Conservation (phyloP, 2,797 vertebrate genomes). For the Megalops cyprinoides region DNA sequence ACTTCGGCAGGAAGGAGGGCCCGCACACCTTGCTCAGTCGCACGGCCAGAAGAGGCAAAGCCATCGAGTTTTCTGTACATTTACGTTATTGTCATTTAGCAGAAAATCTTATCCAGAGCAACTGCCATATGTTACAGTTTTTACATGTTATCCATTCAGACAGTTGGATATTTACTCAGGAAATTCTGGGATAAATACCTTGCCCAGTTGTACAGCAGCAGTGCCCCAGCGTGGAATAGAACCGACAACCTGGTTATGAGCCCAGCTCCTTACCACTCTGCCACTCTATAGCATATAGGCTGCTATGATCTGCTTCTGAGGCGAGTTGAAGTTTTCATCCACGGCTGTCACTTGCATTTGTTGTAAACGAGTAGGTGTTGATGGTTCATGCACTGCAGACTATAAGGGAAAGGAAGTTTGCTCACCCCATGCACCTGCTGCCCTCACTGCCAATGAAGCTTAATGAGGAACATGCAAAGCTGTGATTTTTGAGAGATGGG, state of each 20-base stretch:
- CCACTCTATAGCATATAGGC: neutral
- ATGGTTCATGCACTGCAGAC: neutral
- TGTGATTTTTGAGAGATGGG: neutral
- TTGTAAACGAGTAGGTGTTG: neutral
- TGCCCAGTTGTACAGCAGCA: too few relatives aligned
- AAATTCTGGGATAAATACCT: neutral
- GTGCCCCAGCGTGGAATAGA: neutral
- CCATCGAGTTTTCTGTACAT: too few relatives aligned
- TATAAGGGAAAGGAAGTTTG: neutral
- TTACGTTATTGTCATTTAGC: neutral
- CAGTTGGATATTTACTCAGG: neutral
- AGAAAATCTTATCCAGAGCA: neutral
- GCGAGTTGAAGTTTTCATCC: too few relatives aligned
- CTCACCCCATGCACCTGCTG: neutral
- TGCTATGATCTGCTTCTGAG: neutral
- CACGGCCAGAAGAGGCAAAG: too few relatives aligned
- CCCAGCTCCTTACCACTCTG: neutral
- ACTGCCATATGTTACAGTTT: neutral
- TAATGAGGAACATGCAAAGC: neutral
- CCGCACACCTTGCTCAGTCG: too few relatives aligned
- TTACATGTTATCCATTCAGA: neutral
- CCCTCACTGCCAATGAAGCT: neutral
- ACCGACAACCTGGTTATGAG: neutral
- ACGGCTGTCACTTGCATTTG: neutral
- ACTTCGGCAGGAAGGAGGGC: too few relatives aligned